A percentile compares a stretch with the other conserved stretches of the same genome.
Conservation (phyloP, 2,888 invertebrate genomes). For the Campopleginae sp. region DNA sequence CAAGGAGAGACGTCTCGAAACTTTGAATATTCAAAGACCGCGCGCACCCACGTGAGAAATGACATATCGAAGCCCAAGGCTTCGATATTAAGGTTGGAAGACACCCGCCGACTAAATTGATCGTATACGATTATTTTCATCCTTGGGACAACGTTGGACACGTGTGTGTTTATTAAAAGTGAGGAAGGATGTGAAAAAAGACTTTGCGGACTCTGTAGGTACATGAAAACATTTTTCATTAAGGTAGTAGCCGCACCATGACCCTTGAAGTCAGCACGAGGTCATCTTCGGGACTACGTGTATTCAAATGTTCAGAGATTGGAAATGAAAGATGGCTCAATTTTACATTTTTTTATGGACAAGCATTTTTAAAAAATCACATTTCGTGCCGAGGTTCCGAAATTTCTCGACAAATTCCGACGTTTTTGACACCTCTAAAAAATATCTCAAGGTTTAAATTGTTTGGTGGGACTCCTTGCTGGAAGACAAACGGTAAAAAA, state of each 20-base stretch:
- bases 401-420: neutral
- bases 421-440: neutral
- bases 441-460: too few relatives aligned
- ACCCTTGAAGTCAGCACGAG: neutral
- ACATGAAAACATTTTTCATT: neutral
- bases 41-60: slow-evolving; percentile 77
- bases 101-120: slow-evolving; percentile 68
- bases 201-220: neutral
- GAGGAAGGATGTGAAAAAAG: slow-evolving; percentile 1
- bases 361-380: too few relatives aligned
- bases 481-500: neutral
- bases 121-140: slow-evolving; percentile 64
- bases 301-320: neutral
- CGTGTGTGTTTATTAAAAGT: neutral
- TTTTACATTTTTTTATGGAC: neutral
- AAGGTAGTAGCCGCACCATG: neutral
- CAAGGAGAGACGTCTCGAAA: slow-evolving; percentile 66
- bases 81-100: slow-evolving; percentile 70
- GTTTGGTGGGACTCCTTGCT: too few relatives aligned
- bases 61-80: slow-evolving; percentile 67
- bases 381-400: neutral
- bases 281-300: too few relatives aligned
- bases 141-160: slow-evolving; percentile 39
- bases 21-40: slow-evolving; percentile 80
- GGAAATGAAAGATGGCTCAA: slow-evolving; percentile 11